These are phyloP conservation scores for Macrochelys suwanniensis DNA, from an alignment of 2,797 vertebrate genomes.

Conservation along the genomic window DNA sequence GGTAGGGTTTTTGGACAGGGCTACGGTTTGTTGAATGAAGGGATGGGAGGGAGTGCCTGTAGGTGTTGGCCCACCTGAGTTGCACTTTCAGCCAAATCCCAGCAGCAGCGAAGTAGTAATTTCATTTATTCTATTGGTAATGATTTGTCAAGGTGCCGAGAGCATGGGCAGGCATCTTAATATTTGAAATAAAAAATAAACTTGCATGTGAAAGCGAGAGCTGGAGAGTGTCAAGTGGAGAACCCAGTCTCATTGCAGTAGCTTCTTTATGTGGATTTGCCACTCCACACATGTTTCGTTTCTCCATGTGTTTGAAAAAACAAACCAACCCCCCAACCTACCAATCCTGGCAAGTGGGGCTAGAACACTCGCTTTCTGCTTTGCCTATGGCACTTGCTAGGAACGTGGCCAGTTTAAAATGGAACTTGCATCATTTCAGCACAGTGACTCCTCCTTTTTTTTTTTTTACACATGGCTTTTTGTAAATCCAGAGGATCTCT, in stretches of 20 bases:
- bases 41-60: fast-evolving
- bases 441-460: background rate
- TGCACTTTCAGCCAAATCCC: background rate
- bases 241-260: background rate
- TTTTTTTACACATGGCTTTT: background rate
- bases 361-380: fast-evolving
- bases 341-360: background rate
- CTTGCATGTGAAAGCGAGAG: background rate
- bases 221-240: background rate
- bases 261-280: background rate
- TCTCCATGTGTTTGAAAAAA: background rate
- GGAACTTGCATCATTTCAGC: background rate
- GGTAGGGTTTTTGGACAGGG: fast-evolving
- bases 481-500: slow-evolving; percentile 61
- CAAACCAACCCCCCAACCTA: too few relatives aligned
- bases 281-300: background rate
- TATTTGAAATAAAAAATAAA: background rate
- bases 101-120: background rate
- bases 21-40: background rate
- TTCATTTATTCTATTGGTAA: background rate
- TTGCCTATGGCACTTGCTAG: background rate
- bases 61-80: background rate
- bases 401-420: background rate
- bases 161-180: fast-evolving
- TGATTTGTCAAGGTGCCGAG: background rate